Base-by-base conservation (phyloP, 2,113 vertebrate genomes). In the Cavia porcellus region DNA sequence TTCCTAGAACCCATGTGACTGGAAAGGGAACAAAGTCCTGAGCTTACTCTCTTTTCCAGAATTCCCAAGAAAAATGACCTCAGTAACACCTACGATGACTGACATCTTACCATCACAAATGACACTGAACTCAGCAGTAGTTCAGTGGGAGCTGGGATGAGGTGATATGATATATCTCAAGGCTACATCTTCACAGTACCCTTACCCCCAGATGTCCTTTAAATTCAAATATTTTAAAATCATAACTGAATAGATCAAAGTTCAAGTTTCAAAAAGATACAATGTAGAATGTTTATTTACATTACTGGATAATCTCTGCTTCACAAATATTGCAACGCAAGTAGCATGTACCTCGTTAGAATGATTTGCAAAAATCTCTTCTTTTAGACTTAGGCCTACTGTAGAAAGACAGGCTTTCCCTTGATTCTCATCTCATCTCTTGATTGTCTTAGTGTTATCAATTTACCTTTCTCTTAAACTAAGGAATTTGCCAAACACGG, bases 261-360 rank as follows among this genome's bases (percentile, higher is more conserved):
- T 89, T 28, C 24, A 57, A 88, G 14, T 80, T 91, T 94, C 64
- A 42, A 94, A 90, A 88, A 70, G 50, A 77, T 32, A 88, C 32
- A 28, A 62, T 35, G 1, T 77, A 28, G 30, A 12, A 2, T 85
- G 45, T 28, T 81, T 61, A 52, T 12, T 92, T 22, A 84, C 42
- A 96, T 64, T 59, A 92, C 61, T 61, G 25, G 22, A 92, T n/a
- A 92, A 87, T 70, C 25, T 85, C 42, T 87, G 6, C 68, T 96
- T 77, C 20, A 52, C 25, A 89, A 93, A 19, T 42, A 45, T 8
- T 11, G 55, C 82, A 85, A 3, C 19, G 9, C 25, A 47, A 47
- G n/a, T n/a, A 52, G 59, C 19, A 64, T 59, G 20, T 45, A 42
- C n/a, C 20, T 59, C 70, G 30, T 85, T 70, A 88, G 32, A 90